Evolutionary conservation across 1,140 invertebrate genomes (phyloP).

Genomic region (Globodera rostochiensis): DNA sequence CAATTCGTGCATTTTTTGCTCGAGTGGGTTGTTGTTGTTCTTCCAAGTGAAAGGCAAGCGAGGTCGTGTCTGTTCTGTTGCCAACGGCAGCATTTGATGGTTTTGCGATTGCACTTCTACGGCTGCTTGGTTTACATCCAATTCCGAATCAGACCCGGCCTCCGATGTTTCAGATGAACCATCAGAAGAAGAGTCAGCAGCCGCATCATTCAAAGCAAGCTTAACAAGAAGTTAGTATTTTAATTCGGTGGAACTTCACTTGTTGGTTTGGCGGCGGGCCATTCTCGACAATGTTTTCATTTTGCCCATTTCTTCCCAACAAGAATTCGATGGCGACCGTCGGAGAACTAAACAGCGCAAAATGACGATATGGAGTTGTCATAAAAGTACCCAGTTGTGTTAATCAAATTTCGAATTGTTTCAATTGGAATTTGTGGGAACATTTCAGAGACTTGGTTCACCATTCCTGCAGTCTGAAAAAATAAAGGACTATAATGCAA

Average conservation of each 20-base stretch:
- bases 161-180: not conserved
- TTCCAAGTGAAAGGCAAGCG: not conserved
- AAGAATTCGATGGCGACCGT: conserved; percentile 33
- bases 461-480: conserved; percentile 46
- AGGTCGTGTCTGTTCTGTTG: not conserved
- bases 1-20: conserved; percentile 36
- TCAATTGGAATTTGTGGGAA: conserved; percentile 42
- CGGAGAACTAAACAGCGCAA: conserved; percentile 8
- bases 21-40: conserved; percentile 22
- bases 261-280: not conserved
- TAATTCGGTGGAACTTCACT: not conserved
- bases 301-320: conserved; percentile 22
- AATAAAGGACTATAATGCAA: not conserved
- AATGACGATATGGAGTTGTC: not conserved
- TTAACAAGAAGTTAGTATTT: not conserved
- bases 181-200: not conserved
- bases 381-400: conserved; percentile 14
- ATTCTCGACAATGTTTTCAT: conserved; percentile 19
- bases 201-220: not conserved
- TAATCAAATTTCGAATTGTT: conserved; percentile 38
- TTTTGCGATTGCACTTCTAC: not conserved
- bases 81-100: not conserved
- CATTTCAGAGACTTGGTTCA: conserved; percentile 46
- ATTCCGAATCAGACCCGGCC: not conserved
- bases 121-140: not conserved